Base-by-base conservation (phyloP, 2,113 vertebrate genomes). In the Gymnocephalus cernua region DNA sequence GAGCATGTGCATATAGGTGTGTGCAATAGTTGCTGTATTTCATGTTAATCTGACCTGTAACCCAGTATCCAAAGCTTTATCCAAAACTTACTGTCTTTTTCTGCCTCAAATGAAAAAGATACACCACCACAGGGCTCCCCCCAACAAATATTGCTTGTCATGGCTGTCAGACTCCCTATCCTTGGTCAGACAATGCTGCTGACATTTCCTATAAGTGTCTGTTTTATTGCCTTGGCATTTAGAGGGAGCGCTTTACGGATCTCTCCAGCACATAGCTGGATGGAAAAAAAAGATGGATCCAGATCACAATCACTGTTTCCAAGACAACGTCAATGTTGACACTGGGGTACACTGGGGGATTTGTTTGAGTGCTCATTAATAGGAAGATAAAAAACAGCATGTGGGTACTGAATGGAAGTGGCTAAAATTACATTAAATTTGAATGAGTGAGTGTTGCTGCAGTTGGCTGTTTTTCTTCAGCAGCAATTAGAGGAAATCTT, bases 321-420 rank as follows among this genome's bases (percentile, higher is more conserved):
- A 93, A 91, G 90, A 89, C 88, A 88, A 92, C 89, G 47, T 82
- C 79, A 88, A 82, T 86, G 87, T 83, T 90, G 89, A 90, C 89
- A 87, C 56, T 64, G 27, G 51, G 70, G 79, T 76, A 88, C 77
- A 69, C 0, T 14, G 41, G 67, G 48, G 23, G 16, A 51, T 86
- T 88, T 68, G 58, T 91, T 56, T 80, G 63, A 84, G 80, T 54
- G 69, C 50, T 77, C 81, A 79, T 85, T 91, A 85, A 90, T 83
- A 74, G 74, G 62, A 77, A 25, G 59, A 61, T 56, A 23, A 41
- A 47, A 63, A 86, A 47, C 45, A 67, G 53, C 29, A 80, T 25
- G 73, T 41, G 71, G 21, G 47, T 12, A 10, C 59, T 79, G 38
- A 84, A 82, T 81, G 77, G 5, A 84, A 61, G 21, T 53, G 44